Evolutionary conservation across 1,140 invertebrate genomes (phyloP).

Genomic region (Nasonia giraulti): DNA sequence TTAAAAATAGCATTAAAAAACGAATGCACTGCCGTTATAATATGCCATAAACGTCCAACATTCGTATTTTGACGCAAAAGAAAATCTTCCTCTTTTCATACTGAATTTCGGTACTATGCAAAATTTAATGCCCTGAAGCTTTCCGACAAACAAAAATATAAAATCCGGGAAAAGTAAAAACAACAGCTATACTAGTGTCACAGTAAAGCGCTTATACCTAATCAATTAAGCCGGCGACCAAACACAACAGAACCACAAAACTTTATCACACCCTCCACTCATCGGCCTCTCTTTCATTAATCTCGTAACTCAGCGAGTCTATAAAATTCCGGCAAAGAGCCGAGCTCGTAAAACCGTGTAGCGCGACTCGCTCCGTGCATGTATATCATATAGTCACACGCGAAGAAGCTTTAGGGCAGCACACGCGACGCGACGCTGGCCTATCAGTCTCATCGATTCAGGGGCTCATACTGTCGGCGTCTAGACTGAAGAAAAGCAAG

Average conservation of each 20-base stretch:
- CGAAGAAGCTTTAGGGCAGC: neutral
- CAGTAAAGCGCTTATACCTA: neutral
- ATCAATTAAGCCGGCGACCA: neutral
- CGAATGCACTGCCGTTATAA: no score
- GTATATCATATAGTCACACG: neutral
- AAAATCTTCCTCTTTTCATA: no score
- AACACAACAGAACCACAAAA: neutral
- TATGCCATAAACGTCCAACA: no score
- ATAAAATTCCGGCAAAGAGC: neutral
- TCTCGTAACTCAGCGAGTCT: neutral
- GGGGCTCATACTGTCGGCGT: neutral
- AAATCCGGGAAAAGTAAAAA: neutral
- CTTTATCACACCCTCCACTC: neutral
- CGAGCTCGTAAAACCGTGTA: neutral
- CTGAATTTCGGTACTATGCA: no score
- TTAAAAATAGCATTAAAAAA: no score
- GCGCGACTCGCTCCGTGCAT: neutral
- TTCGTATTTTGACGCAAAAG: no score
- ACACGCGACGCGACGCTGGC: neutral
- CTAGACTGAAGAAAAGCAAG: constrained; percentile 16
- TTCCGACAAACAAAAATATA: no score
- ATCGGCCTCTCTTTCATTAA: neutral
- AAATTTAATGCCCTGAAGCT: no score
- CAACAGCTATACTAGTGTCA: neutral
- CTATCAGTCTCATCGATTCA: constrained; percentile 21